Percentiles rank a stretch among this genome's conserved stretches.
These are phyloP conservation scores for Agrotis segetum DNA, from an alignment of 2,888 invertebrate genomes.

Conservation along the genomic window DNA sequence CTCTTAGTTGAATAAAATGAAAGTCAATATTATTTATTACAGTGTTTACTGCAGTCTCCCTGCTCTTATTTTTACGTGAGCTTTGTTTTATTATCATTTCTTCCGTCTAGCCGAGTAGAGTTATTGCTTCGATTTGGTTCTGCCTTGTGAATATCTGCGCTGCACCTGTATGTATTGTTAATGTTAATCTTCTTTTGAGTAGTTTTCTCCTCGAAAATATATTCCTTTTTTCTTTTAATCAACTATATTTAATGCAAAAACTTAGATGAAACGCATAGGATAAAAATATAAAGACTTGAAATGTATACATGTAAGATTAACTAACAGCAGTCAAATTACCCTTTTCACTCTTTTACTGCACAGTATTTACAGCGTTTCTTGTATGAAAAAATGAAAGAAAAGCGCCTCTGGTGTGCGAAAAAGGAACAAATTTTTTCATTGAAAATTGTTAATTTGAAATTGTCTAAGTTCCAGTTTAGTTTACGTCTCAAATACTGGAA, in stretches of 20 bases:
- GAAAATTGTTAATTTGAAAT: too few relatives aligned
- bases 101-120: conserved; percentile 36
- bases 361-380: too few relatives aligned
- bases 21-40: conserved; percentile 41
- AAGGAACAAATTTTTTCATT: too few relatives aligned
- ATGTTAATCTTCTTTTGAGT: conserved; percentile 53
- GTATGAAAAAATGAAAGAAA: too few relatives aligned
- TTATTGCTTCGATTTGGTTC: conserved; percentile 53
- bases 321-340: neutral
- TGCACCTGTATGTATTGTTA: conserved; percentile 61
- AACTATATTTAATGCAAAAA: neutral
- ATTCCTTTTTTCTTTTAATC: conserved; percentile 13
- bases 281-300: neutral
- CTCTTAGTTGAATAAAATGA: conserved; percentile 11
- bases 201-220: conserved; percentile 52
- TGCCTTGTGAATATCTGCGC: conserved; percentile 50
- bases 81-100: conserved; percentile 38
- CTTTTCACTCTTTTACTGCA: too few relatives aligned
- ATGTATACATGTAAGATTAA: neutral
- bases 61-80: conserved; percentile 34
- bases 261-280: neutral
- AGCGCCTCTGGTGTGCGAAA: too few relatives aligned
- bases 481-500: too few relatives aligned
- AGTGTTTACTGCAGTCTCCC: conserved; percentile 22
- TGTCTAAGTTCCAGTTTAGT: too few relatives aligned